Evolutionary conservation across 2,797 vertebrate genomes (phyloP).

Genomic region (Pteronotus mesoamericanus): DNA sequence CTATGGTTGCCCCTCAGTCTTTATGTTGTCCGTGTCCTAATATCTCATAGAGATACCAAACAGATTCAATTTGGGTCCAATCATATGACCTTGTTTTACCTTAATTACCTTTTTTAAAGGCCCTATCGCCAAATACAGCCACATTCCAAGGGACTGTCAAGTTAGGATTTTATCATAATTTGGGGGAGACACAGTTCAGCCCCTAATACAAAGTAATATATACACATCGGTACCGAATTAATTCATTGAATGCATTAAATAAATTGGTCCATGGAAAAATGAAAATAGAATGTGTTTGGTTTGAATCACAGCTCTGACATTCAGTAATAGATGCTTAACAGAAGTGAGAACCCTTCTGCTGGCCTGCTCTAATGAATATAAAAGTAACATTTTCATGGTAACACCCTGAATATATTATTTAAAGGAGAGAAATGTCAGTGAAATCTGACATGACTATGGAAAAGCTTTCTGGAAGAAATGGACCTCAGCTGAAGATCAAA

Average conservation of each 20-base stretch:
- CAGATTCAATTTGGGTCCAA: not conserved
- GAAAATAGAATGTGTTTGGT: not conserved
- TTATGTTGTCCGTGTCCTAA: not conserved
- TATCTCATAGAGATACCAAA: not conserved
- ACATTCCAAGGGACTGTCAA: not conserved
- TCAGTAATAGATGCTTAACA: not conserved
- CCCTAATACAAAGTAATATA: not conserved
- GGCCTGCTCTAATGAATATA: not conserved
- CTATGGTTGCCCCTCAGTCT: rapidly evolving
- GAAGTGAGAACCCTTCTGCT: not conserved
- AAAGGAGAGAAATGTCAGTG: not conserved
- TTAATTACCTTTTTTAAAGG: not conserved
- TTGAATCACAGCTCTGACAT: not conserved
- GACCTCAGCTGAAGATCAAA: not conserved
- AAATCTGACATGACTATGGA: not conserved
- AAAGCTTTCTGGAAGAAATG: not conserved
- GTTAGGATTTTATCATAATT: not conserved
- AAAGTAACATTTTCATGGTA: not conserved
- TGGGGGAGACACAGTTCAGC: not conserved
- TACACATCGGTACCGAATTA: not conserved
- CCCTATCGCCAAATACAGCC: not conserved
- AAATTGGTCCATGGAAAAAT: not conserved
- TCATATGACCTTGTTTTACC: not conserved
- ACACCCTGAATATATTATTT: not conserved
- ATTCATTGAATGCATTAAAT: not conserved